phyloP scores from a whole-genome alignment of 2,797 vertebrate genomes.

The Diglossa cyanea region DNA sequence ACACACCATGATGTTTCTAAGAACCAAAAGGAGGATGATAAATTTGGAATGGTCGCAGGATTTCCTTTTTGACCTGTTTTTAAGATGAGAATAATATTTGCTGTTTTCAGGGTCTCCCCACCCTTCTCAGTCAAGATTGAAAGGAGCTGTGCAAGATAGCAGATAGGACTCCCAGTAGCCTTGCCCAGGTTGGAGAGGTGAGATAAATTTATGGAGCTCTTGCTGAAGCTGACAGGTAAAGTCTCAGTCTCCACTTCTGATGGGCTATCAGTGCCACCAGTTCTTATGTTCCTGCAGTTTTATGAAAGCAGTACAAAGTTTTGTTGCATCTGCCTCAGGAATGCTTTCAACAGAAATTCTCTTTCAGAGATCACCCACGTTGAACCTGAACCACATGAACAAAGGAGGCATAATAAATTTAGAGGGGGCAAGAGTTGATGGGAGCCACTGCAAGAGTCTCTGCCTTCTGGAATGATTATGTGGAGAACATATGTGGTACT shows the following conservation, averaged over 20 bases:
- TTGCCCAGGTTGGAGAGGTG: background rate
- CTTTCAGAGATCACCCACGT: background rate
- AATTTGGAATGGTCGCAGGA: background rate
- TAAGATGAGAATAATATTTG: background rate
- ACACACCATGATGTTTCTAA: background rate
- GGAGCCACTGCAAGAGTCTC: background rate
- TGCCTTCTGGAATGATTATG: background rate
- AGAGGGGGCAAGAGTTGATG: background rate
- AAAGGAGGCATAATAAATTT: background rate
- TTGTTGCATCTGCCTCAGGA: background rate
- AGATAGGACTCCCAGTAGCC: background rate
- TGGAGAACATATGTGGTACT: background rate
- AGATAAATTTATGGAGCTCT: background rate
- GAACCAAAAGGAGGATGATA: background rate
- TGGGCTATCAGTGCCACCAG: background rate
- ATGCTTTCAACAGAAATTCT: background rate
- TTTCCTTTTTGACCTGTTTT: background rate
- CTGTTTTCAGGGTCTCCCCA: background rate
- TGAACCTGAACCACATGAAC: background rate
- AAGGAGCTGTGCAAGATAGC: background rate
- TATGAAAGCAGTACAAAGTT: background rate
- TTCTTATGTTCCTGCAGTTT: background rate
- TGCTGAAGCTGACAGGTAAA: background rate
- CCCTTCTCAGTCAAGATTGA: accelerated
- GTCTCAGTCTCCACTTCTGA: background rate